Evolutionary conservation across 2,797 vertebrate genomes (phyloP), one percentile per base, ranked within the genome.

Genomic region (Sorex maritimensis): DNA sequence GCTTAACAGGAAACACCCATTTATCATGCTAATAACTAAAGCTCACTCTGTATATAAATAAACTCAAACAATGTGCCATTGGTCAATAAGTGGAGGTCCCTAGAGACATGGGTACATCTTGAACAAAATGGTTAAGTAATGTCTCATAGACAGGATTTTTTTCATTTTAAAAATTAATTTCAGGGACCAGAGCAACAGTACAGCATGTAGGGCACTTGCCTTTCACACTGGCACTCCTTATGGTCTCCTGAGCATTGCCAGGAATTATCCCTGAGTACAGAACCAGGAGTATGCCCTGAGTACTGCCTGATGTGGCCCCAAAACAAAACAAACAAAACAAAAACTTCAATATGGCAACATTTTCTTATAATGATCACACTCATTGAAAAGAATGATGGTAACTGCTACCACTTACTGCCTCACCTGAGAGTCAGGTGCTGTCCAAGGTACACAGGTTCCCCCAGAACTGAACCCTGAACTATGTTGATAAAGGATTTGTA

Each of bases 331-430:
- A 55, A 12, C 52, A 55, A 55, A 12, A 55, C 11, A 61, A 26
- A 23, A 44, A 65, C 52, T 86, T 94, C 77, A 88, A 90, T 55
- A 85, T 74, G 75, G 26, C 10, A 38, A 95, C 65, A 65, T 24
- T 6, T 73, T 94, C 58, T 85, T 88, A 9, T 34, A 72, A 87
- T 58, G 90, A 52, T 4, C 44, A 72, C 13, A 52, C 2, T 71
- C 1, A 90, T 5, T 89, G 38, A 52, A 79, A 90, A 77, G 3
- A 87, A 82, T 44, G 58, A 58, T 10, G 55, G 46, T 44, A 82
- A 86, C 24, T 86, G 46, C 23, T 92, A 77, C 79, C 30, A 44
- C 2, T 44, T 75, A 77, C 2, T 52, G 30, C 52, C 52, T 44
- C 34, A 72, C 44, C 23, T 49, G 28, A 58, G 41, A 38, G 9